Evolutionary conservation across 2,888 invertebrate species (phyloP).

Genomic region (Priocnemis perturbator): DNA sequence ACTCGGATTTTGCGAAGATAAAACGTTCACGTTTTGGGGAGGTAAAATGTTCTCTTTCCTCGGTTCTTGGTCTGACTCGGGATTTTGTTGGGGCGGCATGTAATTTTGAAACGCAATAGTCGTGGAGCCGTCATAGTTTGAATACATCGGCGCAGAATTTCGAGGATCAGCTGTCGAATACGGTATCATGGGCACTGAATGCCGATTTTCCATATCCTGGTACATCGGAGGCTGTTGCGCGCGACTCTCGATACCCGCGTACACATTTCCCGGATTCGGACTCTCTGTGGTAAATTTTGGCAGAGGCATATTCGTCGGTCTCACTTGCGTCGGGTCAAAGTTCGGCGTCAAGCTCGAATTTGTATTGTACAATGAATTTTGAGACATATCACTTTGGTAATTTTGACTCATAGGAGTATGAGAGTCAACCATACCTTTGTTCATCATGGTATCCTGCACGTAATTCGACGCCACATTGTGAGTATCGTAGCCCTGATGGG

Average conservation of each 20-base stretch:
- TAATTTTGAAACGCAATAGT: slow-evolving; percentile 51
- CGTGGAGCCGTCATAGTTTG: slow-evolving; percentile 50
- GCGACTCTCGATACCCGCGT: slow-evolving; percentile 52
- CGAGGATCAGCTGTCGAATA: slow-evolving; percentile 59
- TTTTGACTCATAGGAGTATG: slow-evolving; percentile 53
- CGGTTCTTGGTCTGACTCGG: slow-evolving; percentile 52
- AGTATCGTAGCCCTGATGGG: slow-evolving; percentile 61
- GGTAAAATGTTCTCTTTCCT: slow-evolving; percentile 59
- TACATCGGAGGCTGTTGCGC: slow-evolving; percentile 50
- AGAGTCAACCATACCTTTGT: slow-evolving; percentile 55
- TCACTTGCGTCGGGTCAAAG: slow-evolving; percentile 55
- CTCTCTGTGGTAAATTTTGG: slow-evolving; percentile 56
- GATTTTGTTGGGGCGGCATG: slow-evolving; percentile 35
- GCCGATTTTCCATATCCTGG: slow-evolving; percentile 55
- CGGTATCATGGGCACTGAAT: slow-evolving; percentile 40
- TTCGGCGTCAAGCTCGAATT: slow-evolving; percentile 44
- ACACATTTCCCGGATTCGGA: slow-evolving; percentile 46
- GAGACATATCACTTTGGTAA: slow-evolving; percentile 60
- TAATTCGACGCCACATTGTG: slow-evolving; percentile 59
- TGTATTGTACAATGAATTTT: slow-evolving; percentile 60
- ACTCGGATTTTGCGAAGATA: too few relatives aligned
- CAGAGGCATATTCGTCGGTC: slow-evolving; percentile 40
- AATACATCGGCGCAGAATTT: slow-evolving; percentile 53
- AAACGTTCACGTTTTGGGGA: slow-evolving; percentile 46
- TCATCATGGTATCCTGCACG: slow-evolving; percentile 57